Conservation (phyloP, 2,113 vertebrate species). For the Malurus alboscapulatus region DNA sequence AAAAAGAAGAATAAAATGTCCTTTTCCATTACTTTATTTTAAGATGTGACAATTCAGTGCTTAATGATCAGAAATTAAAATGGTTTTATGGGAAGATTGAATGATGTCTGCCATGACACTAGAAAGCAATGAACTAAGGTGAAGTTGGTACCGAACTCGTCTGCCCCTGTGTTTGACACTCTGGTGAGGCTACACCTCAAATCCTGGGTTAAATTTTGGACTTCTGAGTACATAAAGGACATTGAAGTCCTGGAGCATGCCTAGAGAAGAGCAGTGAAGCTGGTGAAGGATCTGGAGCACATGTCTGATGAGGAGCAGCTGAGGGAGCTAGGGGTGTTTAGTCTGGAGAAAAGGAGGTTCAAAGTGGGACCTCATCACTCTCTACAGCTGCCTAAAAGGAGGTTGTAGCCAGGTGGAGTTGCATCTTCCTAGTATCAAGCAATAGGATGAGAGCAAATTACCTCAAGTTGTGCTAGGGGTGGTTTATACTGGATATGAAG, state of each 20-base stretch:
- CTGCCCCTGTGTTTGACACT: fast-evolving
- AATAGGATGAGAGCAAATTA: neutral
- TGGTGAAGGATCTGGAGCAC: neutral
- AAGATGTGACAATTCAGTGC: neutral
- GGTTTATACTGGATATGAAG: neutral
- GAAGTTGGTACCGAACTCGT: fast-evolving
- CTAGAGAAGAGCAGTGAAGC: neutral
- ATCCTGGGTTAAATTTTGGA: neutral
- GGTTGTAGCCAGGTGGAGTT: neutral
- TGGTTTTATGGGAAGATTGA: neutral
- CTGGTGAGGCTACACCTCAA: neutral
- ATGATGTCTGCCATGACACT: neutral
- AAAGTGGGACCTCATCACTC: neutral
- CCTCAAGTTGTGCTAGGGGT: neutral
- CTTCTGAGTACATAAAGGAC: neutral
- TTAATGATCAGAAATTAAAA: neutral
- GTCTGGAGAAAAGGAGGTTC: neutral
- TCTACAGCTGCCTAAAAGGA: neutral
- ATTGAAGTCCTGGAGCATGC: neutral
- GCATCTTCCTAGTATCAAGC: neutral
- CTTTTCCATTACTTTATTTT: neutral
- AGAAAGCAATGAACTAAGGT: neutral
- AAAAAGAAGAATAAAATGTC: neutral
- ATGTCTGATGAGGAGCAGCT: neutral
- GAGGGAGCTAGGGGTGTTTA: neutral